Evolutionary conservation across 2,113 vertebrate species (phyloP).

Genomic region (Marmota monax): DNA sequence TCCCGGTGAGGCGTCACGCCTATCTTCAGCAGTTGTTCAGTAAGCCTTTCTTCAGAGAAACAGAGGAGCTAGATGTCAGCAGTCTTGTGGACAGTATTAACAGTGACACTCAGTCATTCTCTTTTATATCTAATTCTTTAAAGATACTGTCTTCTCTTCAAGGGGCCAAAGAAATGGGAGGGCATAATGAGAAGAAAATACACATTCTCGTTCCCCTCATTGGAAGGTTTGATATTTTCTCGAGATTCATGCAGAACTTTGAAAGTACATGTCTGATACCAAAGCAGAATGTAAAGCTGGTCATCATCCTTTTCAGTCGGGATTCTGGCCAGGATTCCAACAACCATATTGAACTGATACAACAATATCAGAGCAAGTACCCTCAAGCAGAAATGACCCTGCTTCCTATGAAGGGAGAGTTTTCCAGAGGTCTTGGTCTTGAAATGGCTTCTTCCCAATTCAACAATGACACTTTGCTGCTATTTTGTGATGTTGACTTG

Average conservation of each 20-base stretch:
- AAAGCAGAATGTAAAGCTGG: slow-evolving; percentile 96
- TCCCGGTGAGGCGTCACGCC: slow-evolving; percentile 96
- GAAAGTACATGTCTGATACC: slow-evolving; percentile 96
- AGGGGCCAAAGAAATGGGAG: slow-evolving; percentile 89
- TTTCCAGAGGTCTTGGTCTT: slow-evolving; percentile 96
- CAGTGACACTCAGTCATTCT: slow-evolving; percentile 94
- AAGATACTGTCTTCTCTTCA: slow-evolving; percentile 98
- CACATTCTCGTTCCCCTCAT: slow-evolving; percentile 97
- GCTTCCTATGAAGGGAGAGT: slow-evolving; percentile 92
- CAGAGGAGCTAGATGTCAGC: slow-evolving; percentile 93
- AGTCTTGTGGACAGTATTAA: slow-evolving; percentile 95
- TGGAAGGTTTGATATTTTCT: slow-evolving; percentile 96
- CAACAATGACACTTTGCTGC: slow-evolving; percentile 96
- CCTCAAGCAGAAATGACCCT: slow-evolving; percentile 96
- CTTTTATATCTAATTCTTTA: slow-evolving; percentile 96
- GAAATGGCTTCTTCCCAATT: slow-evolving; percentile 96
- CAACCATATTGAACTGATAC: slow-evolving; percentile 95
- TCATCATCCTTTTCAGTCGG: slow-evolving; percentile 94
- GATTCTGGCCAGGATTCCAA: slow-evolving; percentile 93
- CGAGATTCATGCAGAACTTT: slow-evolving; percentile 97
- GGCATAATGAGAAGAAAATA: slow-evolving; percentile 94
- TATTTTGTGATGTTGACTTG: slow-evolving; percentile 99
- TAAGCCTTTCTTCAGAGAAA: slow-evolving; percentile 96
- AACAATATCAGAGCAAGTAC: slow-evolving; percentile 94
- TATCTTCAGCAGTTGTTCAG: slow-evolving; percentile 99